Evolutionary conservation across 2,888 invertebrate genomes (phyloP).

Genomic region (Protophormia terraenovae): DNA sequence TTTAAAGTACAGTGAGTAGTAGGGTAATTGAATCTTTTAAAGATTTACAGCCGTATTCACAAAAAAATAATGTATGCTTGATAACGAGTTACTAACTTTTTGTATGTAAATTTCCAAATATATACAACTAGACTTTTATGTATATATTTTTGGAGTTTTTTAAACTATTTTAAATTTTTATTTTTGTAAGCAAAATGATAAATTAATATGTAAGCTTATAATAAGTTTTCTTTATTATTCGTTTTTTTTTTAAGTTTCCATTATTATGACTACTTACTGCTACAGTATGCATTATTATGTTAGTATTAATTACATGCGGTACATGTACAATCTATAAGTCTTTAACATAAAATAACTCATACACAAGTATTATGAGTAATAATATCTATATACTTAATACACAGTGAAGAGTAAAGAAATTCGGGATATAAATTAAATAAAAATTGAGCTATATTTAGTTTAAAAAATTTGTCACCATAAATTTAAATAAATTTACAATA

Average conservation of each 20-base stretch:
- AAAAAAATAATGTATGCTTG: no score
- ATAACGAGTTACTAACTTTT: no score
- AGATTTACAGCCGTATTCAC: no score
- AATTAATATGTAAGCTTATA: no score
- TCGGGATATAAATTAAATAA: no score
- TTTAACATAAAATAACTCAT: conserved; percentile 4
- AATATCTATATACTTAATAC: not conserved
- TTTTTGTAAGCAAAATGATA: no score
- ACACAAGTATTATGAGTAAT: not conserved
- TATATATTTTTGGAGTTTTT: not conserved
- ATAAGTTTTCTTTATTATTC: no score
- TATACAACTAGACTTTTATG: not conserved
- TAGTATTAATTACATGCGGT: conserved; percentile 37
- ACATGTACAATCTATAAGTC: conserved; percentile 20
- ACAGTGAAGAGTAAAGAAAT: not conserved
- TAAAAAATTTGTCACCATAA: no score
- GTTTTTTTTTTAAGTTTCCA: not conserved
- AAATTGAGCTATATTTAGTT: no score
- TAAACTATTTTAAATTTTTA: not conserved
- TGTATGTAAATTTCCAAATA: no score
- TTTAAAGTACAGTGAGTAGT: not conserved
- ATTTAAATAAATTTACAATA: no score
- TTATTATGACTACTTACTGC: not conserved
- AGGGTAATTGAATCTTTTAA: not conserved
- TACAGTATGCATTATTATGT: conserved; percentile 12